Evolutionary conservation across 2,797 vertebrate species (phyloP).

Genomic region (Glyptemys insculpta): DNA sequence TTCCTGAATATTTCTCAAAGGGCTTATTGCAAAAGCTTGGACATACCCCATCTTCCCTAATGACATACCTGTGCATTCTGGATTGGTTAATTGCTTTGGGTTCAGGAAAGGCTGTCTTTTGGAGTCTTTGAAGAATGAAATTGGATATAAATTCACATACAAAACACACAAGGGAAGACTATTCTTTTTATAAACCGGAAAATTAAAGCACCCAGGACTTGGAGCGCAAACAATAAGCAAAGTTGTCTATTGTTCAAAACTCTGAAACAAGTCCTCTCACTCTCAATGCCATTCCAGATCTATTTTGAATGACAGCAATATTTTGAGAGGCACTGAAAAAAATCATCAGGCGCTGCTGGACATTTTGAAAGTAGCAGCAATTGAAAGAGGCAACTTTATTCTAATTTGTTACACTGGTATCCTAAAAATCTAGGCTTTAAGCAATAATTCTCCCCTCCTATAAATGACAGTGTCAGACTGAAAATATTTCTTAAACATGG

Average conservation of each 20-base stretch:
- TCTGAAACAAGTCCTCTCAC: neutral
- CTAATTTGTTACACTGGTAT: neutral
- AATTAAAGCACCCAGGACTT: neutral
- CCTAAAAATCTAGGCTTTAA: neutral
- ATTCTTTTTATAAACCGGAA: neutral
- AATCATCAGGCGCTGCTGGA: neutral
- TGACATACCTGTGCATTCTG: neutral
- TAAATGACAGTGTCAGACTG: neutral
- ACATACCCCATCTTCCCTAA: neutral
- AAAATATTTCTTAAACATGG: neutral
- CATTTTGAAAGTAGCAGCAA: neutral
- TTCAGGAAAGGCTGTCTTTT: neutral
- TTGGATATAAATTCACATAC: neutral
- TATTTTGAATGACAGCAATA: neutral
- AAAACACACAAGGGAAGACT: neutral
- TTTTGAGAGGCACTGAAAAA: neutral
- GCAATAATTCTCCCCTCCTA: neutral
- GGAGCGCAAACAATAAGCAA: neutral
- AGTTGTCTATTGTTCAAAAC: neutral
- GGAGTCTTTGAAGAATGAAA: constrained; percentile 24
- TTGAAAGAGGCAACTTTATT: neutral
- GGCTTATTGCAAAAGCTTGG: neutral
- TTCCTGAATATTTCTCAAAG: neutral
- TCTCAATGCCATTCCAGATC: neutral
- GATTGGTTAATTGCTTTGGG: constrained; percentile 12